Evolutionary conservation across 2,888 invertebrate genomes (phyloP).

Genomic region (Zele albiditarsus): DNA sequence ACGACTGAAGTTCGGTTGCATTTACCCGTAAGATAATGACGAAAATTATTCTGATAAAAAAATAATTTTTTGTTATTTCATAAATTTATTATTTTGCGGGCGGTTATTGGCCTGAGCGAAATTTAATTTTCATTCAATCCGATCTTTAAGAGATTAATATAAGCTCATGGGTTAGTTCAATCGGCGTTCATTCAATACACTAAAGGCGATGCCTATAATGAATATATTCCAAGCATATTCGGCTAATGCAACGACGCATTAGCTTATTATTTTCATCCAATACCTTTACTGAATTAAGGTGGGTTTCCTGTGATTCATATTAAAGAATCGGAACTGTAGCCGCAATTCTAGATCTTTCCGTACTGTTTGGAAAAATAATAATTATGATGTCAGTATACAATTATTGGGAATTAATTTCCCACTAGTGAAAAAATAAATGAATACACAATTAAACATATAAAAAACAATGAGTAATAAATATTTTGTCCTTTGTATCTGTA

Average conservation of each 20-base stretch:
- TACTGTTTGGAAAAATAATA: slow-evolving; percentile 82
- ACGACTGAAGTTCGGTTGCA: not conserved
- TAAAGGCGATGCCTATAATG: not conserved
- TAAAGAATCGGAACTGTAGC: slow-evolving; percentile 96
- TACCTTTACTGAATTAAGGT: slow-evolving; percentile 87
- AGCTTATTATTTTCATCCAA: slow-evolving; percentile 49
- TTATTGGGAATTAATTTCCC: not conserved
- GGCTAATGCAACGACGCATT: not conserved
- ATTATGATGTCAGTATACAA: slow-evolving; percentile 60
- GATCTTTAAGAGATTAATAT: not conserved
- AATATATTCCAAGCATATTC: not conserved
- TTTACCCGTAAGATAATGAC: not conserved
- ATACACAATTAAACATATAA: slow-evolving; percentile 38
- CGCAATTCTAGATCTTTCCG: slow-evolving; percentile 97
- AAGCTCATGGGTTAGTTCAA: not conserved
- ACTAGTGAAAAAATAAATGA: slow-evolving; percentile 29
- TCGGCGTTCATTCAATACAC: not conserved
- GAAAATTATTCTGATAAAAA: not conserved
- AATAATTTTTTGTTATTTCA: not conserved
- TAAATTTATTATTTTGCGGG: not conserved
- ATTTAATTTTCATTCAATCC: too few relatives aligned
- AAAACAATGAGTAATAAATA: slow-evolving; percentile 14
- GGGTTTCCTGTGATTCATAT: slow-evolving; percentile 90
- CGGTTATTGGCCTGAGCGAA: too few relatives aligned
- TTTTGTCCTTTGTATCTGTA: not conserved